These are phyloP conservation scores for Ophonus ardosiacus DNA, from an alignment of 2,888 invertebrate species.

Conservation along the genomic window DNA sequence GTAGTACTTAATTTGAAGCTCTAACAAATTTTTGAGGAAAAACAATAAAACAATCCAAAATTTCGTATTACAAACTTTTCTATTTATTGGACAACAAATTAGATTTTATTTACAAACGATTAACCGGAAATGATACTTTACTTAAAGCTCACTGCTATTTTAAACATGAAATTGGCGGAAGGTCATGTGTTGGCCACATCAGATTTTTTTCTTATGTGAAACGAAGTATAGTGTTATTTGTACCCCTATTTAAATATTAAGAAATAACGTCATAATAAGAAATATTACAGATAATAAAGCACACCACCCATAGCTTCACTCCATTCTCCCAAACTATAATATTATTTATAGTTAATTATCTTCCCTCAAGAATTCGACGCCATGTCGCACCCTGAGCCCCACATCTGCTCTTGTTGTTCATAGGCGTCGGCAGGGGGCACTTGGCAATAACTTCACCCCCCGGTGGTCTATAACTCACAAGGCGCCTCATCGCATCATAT, in stretches of 20 bases:
- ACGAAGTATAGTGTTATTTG: too few relatives aligned
- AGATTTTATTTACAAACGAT: too few relatives aligned
- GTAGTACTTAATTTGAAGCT: too few relatives aligned
- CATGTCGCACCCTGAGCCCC: neutral
- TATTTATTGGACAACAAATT: too few relatives aligned
- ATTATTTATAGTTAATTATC: neutral
- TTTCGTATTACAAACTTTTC: too few relatives aligned
- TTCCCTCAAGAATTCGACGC: neutral
- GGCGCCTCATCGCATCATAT: constrained; percentile 15
- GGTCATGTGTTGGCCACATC: too few relatives aligned
- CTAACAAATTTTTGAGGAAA: too few relatives aligned
- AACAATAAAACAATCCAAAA: too few relatives aligned
- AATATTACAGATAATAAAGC: neutral
- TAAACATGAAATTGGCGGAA: too few relatives aligned
- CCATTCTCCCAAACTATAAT: neutral
- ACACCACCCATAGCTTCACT: neutral
- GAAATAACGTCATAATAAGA: neutral
- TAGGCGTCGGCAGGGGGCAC: neutral
- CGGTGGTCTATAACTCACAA: constrained; percentile 34
- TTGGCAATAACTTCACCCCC: constrained; percentile 45
- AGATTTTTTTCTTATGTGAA: too few relatives aligned
- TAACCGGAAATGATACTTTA: too few relatives aligned
- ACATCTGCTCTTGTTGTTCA: constrained; percentile 20
- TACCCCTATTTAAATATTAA: neutral
- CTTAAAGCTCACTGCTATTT: too few relatives aligned